phyloP scores from a whole-genome alignment of 2,797 vertebrate species.

The Gymnodraco acuticeps region DNA sequence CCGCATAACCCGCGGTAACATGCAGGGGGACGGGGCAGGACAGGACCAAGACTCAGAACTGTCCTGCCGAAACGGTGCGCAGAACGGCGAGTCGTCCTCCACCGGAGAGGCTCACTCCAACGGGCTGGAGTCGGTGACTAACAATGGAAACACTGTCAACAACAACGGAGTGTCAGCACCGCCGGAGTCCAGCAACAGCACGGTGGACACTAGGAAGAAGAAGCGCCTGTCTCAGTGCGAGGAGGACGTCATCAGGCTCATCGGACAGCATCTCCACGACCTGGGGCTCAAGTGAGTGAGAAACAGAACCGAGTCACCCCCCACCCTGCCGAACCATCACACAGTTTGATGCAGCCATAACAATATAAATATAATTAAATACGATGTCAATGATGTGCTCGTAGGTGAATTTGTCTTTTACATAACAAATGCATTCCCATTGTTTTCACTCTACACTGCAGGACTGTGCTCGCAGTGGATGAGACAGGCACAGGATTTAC shows the following conservation, averaged over 20 bases:
- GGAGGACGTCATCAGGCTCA: slow-evolving; percentile 95
- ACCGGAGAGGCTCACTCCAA: slow-evolving; percentile 78
- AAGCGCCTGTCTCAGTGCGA: slow-evolving; percentile 93
- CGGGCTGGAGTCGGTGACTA: slow-evolving; percentile 71
- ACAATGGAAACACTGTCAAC: slow-evolving; percentile 83
- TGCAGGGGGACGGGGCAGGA: slow-evolving; percentile 94
- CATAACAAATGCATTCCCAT: too few relatives aligned
- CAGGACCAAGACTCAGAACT: slow-evolving; percentile 84
- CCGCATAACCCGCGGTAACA: slow-evolving; percentile 72
- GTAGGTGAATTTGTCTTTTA: too few relatives aligned
- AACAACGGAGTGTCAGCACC: slow-evolving; percentile 69
- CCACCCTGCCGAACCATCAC: too few relatives aligned
- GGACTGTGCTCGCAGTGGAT: too few relatives aligned
- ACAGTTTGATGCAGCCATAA: too few relatives aligned
- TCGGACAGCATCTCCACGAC: slow-evolving; percentile 96
- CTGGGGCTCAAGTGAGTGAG: slow-evolving; percentile 95
- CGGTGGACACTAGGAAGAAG: slow-evolving; percentile 90
- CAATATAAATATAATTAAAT: too few relatives aligned
- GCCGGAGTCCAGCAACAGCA: slow-evolving; percentile 37
- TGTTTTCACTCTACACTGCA: too few relatives aligned
- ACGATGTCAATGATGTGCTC: too few relatives aligned
- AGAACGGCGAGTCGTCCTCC: slow-evolving; percentile 89
- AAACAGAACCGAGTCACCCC: background rate
- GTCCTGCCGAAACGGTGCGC: slow-evolving; percentile 80
- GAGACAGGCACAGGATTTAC: too few relatives aligned